Conservation (phyloP, 2,888 invertebrate genomes). For the Spialia ferax region DNA sequence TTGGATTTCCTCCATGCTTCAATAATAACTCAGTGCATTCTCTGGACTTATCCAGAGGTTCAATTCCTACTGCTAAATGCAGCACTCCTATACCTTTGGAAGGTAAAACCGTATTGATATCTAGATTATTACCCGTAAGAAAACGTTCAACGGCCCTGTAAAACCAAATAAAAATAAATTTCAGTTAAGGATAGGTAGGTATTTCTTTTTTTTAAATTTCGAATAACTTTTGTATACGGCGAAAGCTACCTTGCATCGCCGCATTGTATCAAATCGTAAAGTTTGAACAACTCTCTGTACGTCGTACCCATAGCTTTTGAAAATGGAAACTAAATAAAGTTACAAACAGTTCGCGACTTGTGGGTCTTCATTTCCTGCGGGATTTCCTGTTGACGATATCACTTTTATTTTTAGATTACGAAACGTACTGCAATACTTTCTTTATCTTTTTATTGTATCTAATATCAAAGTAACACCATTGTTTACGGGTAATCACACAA, state of each 20-base stretch:
- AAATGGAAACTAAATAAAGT: conserved; percentile 56
- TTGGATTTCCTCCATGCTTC: conserved; percentile 89
- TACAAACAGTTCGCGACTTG: conserved; percentile 56
- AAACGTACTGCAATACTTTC: conserved; percentile 29
- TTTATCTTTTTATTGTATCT: conserved; percentile 28
- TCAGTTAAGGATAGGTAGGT: too few relatives aligned
- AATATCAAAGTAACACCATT: conserved; percentile 25
- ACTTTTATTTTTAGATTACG: conserved; percentile 56
- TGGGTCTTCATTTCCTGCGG: conserved; percentile 75
- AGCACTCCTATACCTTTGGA: conserved; percentile 91
- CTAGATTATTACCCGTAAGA: conserved; percentile 78
- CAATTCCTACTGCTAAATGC: conserved; percentile 92
- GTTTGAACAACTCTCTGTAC: conserved; percentile 78
- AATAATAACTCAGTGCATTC: conserved; percentile 89
- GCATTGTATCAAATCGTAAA: conserved; percentile 89
- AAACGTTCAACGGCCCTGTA: conserved; percentile 74
- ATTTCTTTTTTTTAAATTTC: not conserved
- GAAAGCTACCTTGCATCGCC: conserved; percentile 84
- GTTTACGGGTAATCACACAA: conserved; percentile 32
- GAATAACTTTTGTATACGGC: not conserved
- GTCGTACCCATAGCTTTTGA: conserved; percentile 72
- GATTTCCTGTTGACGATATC: conserved; percentile 66
- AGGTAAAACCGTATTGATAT: conserved; percentile 90
- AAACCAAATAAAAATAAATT: conserved; percentile 49
- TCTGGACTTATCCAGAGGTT: conserved; percentile 87